These are phyloP conservation scores for Melospiza georgiana DNA, from an alignment of 2,113 vertebrate genomes.

Conservation along the genomic window DNA sequence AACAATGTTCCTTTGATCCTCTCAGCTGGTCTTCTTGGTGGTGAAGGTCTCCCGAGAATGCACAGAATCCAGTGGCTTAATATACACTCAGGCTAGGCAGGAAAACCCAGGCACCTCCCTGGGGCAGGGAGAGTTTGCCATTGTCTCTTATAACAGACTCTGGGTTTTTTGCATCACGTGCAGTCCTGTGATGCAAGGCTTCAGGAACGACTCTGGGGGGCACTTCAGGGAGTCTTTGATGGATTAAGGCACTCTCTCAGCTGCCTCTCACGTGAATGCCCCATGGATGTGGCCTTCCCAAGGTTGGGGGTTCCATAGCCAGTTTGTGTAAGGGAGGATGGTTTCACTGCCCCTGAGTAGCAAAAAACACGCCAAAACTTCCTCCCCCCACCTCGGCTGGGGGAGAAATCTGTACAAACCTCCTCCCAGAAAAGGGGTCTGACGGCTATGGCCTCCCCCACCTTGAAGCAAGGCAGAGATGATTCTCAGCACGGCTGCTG, in stretches of 20 bases:
- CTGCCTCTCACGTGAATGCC: accelerated
- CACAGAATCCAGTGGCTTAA: background rate
- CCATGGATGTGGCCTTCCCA: accelerated
- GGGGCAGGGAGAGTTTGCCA: background rate
- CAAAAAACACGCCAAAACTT: background rate
- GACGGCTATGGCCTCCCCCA: background rate
- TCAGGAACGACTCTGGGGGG: background rate
- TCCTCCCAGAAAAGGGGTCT: background rate
- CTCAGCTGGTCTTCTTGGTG: background rate
- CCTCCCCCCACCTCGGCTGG: background rate
- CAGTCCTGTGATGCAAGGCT: background rate
- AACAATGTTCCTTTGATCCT: background rate
- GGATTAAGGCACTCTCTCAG: background rate
- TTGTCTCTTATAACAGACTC: background rate
- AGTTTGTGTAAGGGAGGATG: background rate
- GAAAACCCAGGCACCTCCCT: background rate
- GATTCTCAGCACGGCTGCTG: background rate
- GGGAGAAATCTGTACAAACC: background rate
- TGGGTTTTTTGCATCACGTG: background rate
- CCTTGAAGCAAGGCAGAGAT: accelerated
- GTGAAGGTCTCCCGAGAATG: background rate
- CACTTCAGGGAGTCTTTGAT: background rate
- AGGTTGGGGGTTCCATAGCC: background rate
- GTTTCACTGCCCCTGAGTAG: background rate
- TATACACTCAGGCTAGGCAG: background rate